These are phyloP conservation scores for Drosophila barbarae DNA, from an alignment of 2,888 invertebrate species.

Conservation along the genomic window DNA sequence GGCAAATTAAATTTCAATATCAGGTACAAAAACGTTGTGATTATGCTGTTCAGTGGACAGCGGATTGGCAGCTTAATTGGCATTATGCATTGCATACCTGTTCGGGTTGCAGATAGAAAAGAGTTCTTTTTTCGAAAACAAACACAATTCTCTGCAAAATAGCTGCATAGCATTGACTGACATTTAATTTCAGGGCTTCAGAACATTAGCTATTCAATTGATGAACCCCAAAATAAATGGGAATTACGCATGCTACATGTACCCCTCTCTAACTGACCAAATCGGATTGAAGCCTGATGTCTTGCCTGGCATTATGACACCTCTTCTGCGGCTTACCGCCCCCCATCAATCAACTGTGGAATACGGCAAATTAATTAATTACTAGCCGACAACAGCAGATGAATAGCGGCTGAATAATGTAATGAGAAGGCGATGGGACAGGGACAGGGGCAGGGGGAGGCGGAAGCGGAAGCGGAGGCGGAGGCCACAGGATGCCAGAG, in stretches of 20 bases:
- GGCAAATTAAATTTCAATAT: constrained; percentile 2
- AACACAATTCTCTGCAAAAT: background rate
- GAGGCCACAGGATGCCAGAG: background rate
- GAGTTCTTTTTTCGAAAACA: background rate
- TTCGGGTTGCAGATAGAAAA: background rate
- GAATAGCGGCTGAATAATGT: constrained; percentile 17
- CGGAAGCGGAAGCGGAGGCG: too few relatives aligned
- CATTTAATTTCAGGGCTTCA: background rate
- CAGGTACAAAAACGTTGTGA: background rate
- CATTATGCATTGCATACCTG: background rate
- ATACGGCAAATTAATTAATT: constrained; percentile 29
- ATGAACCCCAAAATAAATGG: too few relatives aligned
- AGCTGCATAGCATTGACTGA: background rate
- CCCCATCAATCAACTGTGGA: constrained; percentile 11
- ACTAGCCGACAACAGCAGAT: constrained; percentile 5
- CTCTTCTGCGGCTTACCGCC: constrained; percentile 4
- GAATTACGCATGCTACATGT: background rate
- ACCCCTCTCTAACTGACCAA: background rate
- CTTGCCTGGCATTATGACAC: constrained; percentile 14
- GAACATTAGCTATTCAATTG: background rate
- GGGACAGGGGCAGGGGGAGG: background rate
- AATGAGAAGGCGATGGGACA: background rate
- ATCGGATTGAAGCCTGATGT: background rate
- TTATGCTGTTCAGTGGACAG: constrained; percentile 5
- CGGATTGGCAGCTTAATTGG: constrained; percentile 4